Evolutionary conservation across 2,888 invertebrate genomes (phyloP).

Genomic region (Heliconius ismenius): DNA sequence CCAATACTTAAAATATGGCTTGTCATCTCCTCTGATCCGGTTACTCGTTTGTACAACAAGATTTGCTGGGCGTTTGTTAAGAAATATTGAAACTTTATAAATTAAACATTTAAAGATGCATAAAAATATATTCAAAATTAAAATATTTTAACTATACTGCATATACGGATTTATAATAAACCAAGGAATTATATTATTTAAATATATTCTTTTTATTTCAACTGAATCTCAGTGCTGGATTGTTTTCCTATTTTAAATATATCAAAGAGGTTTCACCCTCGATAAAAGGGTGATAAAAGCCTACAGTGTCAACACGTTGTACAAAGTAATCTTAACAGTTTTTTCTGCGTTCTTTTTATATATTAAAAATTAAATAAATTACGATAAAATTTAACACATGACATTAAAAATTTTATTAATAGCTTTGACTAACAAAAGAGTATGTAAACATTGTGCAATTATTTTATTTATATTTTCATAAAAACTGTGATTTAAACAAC

Average conservation of each 20-base stretch:
- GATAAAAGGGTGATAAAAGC: constrained; percentile 79
- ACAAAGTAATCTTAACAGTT: constrained; percentile 76
- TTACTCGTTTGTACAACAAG: constrained; percentile 68
- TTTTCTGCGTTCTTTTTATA: constrained; percentile 44
- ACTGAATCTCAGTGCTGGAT: constrained; percentile 51
- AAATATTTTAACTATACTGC: neutral
- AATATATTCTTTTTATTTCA: constrained; percentile 14
- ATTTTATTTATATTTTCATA: neutral
- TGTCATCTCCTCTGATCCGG: constrained; percentile 67
- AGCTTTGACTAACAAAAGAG: no score
- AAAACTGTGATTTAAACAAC: neutral
- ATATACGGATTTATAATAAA: neutral
- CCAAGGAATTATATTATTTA: neutral
- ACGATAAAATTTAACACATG: no score
- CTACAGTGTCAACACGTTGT: constrained; percentile 74
- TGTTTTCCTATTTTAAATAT: constrained; percentile 80
- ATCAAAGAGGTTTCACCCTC: constrained; percentile 76
- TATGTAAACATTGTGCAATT: no score
- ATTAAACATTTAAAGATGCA: neutral
- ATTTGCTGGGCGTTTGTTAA: constrained; percentile 62
- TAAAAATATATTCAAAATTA: neutral
- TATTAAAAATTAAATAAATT: no score
- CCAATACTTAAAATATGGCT: constrained; percentile 76
- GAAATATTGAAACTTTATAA: constrained; percentile 35
- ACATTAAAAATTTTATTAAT: no score